Evolutionary conservation across 2,888 invertebrate species (phyloP).

Genomic region (Mylabris sibirica): DNA sequence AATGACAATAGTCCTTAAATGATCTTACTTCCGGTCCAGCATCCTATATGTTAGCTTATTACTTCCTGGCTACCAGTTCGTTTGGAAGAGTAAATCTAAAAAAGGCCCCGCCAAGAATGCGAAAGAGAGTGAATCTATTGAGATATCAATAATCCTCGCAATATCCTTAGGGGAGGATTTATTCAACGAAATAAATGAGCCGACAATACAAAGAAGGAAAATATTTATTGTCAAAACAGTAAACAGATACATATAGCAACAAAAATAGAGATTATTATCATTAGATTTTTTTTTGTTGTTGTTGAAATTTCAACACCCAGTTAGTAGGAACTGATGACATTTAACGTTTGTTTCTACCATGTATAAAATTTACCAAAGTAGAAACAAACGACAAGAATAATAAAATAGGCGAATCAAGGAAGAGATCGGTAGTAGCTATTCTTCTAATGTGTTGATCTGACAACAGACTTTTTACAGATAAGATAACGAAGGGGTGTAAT

Average conservation of each 20-base stretch:
- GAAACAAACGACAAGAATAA: background rate
- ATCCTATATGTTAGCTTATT: constrained; percentile 15
- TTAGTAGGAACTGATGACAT: background rate
- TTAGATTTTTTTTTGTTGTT: background rate
- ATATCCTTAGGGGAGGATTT: constrained; percentile 8
- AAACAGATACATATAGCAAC: no score
- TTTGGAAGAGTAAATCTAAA: constrained; percentile 8
- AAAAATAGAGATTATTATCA: background rate
- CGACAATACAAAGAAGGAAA: background rate
- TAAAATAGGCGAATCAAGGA: background rate
- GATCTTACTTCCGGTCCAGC: constrained; percentile 51
- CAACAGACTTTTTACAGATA: background rate
- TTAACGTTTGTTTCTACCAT: background rate
- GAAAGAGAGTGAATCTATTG: constrained; percentile 5
- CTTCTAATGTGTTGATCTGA: constrained; percentile 8
- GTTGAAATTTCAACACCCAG: constrained; percentile 3
- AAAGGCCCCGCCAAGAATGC: background rate
- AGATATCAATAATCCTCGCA: constrained; percentile 9
- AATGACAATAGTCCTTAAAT: constrained; percentile 50
- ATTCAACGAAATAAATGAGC: constrained; percentile 4
- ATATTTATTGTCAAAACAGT: background rate
- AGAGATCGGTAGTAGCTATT: background rate
- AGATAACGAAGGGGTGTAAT: background rate
- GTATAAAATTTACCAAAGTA: no score
- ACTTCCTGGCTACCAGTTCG: constrained; percentile 1